Conservation (phyloP, 2,113 vertebrate species). For the Hippocampus comes region DNA sequence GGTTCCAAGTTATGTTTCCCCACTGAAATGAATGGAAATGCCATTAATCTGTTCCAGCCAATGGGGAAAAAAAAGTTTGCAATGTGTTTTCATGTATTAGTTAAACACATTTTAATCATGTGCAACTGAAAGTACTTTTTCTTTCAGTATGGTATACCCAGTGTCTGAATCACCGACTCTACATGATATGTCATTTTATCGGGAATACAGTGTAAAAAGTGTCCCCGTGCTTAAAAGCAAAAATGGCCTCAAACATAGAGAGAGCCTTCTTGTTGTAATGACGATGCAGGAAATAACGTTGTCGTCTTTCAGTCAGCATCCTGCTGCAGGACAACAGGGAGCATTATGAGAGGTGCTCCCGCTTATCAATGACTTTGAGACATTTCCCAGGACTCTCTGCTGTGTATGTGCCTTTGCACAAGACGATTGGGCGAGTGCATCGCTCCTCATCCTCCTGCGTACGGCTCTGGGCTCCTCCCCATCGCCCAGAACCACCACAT, state of each 20-base stretch:
- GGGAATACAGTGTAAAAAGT: too few species aligned
- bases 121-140: too few species aligned
- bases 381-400: slow-evolving; percentile 46
- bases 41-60: too few species aligned
- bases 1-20: too few species aligned
- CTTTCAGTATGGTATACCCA: too few species aligned
- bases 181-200: too few species aligned
- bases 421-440: slow-evolving; percentile 44
- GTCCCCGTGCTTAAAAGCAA: not conserved
- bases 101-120: too few species aligned
- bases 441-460: slow-evolving; percentile 37
- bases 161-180: too few species aligned
- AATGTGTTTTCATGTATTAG: too few species aligned
- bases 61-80: too few species aligned
- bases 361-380: slow-evolving; percentile 59
- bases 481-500: slow-evolving; percentile 56
- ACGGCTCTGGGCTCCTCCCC: slow-evolving; percentile 49
- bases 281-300: slow-evolving; percentile 19
- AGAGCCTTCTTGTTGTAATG: slow-evolving; percentile 5
- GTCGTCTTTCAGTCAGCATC: slow-evolving; percentile 40
- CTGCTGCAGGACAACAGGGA: slow-evolving; percentile 39
- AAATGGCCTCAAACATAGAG: not conserved
- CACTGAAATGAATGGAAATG: too few species aligned
- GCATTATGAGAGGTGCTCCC: slow-evolving; percentile 29
- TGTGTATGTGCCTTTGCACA: slow-evolving; percentile 23